Evolutionary conservation across 2,113 vertebrate genomes (phyloP).

Genomic region (Nipponia nippon): DNA sequence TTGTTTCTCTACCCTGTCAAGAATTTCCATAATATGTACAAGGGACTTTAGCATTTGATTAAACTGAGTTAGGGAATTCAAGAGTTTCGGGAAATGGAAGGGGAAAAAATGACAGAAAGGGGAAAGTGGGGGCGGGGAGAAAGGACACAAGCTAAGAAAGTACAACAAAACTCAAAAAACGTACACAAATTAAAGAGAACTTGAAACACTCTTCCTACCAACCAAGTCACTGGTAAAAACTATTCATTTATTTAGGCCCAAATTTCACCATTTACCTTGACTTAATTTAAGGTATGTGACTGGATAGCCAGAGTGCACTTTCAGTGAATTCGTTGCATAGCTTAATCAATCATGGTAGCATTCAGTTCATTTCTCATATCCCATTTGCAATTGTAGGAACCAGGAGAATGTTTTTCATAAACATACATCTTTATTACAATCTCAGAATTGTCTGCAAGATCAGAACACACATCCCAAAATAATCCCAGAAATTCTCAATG

Average conservation of each 20-base stretch:
- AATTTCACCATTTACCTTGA: not conserved
- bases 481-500: not conserved
- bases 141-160: not conserved
- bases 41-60: not conserved
- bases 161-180: not conserved
- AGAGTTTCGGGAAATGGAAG: not conserved
- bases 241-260: not conserved
- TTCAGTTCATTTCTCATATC: not conserved
- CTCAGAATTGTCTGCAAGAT: not conserved
- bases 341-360: not conserved
- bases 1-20: not conserved
- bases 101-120: not conserved
- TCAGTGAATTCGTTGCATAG: not conserved
- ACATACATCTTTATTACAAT: not conserved
- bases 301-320: not conserved
- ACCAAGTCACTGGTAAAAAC: not conserved
- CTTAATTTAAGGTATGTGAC: not conserved
- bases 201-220: not conserved
- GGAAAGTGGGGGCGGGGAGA: fast-evolving
- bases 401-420: not conserved
- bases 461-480: not conserved
- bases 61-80: not conserved
- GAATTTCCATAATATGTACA: not conserved
- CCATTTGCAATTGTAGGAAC: not conserved
- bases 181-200: not conserved